Evolutionary conservation across 2,113 vertebrate species (phyloP).

Genomic region (Xiphias gladius): DNA sequence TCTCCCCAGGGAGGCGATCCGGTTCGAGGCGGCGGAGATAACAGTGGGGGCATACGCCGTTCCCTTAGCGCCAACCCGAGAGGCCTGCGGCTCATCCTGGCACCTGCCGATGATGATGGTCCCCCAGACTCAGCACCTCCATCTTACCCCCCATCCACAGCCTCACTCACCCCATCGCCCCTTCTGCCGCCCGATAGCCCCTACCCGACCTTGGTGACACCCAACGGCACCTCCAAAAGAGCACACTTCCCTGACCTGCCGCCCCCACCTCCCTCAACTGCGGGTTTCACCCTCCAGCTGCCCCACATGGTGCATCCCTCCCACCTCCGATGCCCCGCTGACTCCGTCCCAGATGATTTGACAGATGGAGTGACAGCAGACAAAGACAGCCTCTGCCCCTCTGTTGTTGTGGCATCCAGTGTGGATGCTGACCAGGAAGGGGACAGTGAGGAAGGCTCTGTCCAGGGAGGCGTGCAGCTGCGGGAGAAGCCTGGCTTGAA

Average conservation of each 20-base stretch:
- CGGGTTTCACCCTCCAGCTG: constrained; percentile 91
- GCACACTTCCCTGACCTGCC: constrained; percentile 89
- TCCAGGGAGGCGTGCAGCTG: constrained; percentile 77
- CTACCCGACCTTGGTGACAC: constrained; percentile 83
- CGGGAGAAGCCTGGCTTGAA: constrained; percentile 83
- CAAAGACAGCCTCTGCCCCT: constrained; percentile 86
- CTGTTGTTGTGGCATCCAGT: constrained; percentile 63
- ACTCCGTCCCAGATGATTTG: constrained; percentile 83
- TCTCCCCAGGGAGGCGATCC: constrained; percentile 71
- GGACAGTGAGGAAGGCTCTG: constrained; percentile 24
- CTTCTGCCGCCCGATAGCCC: constrained; percentile 90
- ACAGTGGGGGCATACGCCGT: constrained; percentile 83
- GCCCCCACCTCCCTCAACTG: constrained; percentile 83
- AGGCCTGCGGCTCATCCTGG: constrained; percentile 93
- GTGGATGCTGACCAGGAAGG: constrained; percentile 54
- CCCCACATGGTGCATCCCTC: constrained; percentile 88
- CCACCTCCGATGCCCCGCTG: constrained; percentile 84
- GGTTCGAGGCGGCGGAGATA: constrained; percentile 56
- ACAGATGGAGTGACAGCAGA: constrained; percentile 56
- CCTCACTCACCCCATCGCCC: constrained; percentile 92
- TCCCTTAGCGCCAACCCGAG: constrained; percentile 90
- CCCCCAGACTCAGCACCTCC: constrained; percentile 81
- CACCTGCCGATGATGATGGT: constrained; percentile 90
- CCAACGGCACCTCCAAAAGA: constrained; percentile 87
- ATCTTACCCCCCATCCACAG: constrained; percentile 83